These are phyloP conservation scores for Anthoscopus minutus DNA, from an alignment of 2,113 vertebrate species.

Conservation along the genomic window DNA sequence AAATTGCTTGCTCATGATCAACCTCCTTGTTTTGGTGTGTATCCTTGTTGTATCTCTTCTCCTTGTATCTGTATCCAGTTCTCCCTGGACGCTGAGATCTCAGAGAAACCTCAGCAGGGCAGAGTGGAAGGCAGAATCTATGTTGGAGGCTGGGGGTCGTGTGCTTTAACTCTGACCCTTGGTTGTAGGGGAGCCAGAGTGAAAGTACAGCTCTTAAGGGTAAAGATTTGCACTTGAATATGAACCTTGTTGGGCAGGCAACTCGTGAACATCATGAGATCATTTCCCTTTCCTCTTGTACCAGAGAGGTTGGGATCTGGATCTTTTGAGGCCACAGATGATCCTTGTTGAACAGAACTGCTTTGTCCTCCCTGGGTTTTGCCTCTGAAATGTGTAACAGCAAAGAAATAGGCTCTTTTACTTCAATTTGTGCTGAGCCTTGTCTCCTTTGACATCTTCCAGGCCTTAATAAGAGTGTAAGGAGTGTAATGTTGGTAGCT, in stretches of 20 bases:
- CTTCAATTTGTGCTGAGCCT: not conserved
- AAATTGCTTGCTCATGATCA: not conserved
- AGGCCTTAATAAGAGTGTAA: not conserved
- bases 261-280: not conserved
- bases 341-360: not conserved
- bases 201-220: not conserved
- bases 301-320: not conserved
- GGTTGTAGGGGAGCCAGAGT: not conserved
- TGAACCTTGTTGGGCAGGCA: not conserved
- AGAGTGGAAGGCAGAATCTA: not conserved
- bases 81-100: not conserved
- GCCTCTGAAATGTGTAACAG: not conserved
- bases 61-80: not conserved
- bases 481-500: not conserved
- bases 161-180: not conserved
- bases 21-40: not conserved
- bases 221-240: not conserved
- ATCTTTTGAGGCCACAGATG: not conserved
- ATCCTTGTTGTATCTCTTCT: too few relatives aligned
- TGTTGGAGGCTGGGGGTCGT: not conserved
- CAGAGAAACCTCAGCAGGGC: not conserved
- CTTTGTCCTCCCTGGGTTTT: not conserved
- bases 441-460: not conserved
- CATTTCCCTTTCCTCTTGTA: not conserved
- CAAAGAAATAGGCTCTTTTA: not conserved